phyloP scores from a whole-genome alignment of 2,797 vertebrate genomes.

The Acanthurus tractus region DNA sequence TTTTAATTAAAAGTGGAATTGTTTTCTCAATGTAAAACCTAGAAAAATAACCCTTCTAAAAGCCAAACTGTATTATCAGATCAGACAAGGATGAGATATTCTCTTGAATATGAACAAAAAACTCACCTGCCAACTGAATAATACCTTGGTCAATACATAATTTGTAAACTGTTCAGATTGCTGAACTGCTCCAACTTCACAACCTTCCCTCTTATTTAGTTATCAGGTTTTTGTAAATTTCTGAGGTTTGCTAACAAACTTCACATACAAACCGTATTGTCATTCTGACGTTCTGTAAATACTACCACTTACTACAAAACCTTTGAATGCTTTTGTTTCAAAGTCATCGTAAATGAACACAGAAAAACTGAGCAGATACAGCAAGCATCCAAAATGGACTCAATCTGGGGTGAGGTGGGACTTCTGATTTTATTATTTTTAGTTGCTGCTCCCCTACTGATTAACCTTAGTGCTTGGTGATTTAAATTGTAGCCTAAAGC shows the following conservation, averaged over 20 bases:
- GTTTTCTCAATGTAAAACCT: conserved; percentile 26
- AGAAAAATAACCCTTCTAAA: conserved; percentile 3
- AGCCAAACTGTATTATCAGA: conserved; percentile 5
- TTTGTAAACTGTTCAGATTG: too few relatives aligned
- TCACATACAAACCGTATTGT: not conserved
- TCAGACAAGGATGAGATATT: not conserved
- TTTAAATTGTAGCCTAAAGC: conserved; percentile 50
- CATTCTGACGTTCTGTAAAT: not conserved
- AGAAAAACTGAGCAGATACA: not conserved
- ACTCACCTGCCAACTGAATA: conserved; percentile 7
- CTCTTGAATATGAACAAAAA: not conserved
- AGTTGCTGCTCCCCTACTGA: conserved; percentile 14
- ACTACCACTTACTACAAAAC: not conserved
- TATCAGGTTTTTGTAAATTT: not conserved
- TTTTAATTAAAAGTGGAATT: conserved; percentile 25
- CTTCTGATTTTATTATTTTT: conserved; percentile 35
- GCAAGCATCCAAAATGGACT: conserved; percentile 16
- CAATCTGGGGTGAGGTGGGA: conserved; percentile 2
- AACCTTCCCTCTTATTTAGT: too few relatives aligned
- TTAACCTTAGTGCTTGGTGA: conserved; percentile 43
- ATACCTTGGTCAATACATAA: not conserved
- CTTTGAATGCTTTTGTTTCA: conserved; percentile 8
- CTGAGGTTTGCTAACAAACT: not conserved
- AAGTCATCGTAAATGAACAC: not conserved
- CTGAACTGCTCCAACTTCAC: too few relatives aligned